These are phyloP conservation scores for Eupleurogrammus muticus DNA, from an alignment of 2,797 vertebrate genomes.

Conservation along the genomic window DNA sequence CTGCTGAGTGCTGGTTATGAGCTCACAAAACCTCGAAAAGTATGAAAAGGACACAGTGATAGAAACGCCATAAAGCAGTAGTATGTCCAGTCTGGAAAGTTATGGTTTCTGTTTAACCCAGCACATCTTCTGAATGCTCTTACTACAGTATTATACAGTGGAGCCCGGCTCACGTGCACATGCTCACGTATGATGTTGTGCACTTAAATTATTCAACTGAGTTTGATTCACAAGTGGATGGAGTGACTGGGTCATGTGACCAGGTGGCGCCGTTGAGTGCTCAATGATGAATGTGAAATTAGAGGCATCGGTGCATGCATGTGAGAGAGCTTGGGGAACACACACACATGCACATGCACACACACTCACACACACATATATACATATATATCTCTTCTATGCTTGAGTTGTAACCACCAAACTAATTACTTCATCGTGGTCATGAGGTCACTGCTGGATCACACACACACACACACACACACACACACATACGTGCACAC, in stretches of 20 bases:
- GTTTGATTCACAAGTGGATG: conserved; percentile 40
- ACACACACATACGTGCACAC: neutral
- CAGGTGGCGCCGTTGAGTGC: conserved; percentile 37
- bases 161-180: neutral
- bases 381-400: neutral
- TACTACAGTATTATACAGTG: neutral
- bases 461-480: conserved; percentile 17
- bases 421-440: conserved; percentile 28
- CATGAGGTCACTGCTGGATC: conserved; percentile 36
- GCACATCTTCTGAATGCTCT: neutral
- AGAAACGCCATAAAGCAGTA: no score
- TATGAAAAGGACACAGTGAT: no score
- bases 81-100: no score
- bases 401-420: neutral
- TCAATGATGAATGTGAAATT: conserved; percentile 52
- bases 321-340: conserved; percentile 47
- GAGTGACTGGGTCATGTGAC: conserved; percentile 53
- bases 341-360: conserved; percentile 27
- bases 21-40: no score
- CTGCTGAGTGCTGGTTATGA: no score
- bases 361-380: conserved; percentile 6
- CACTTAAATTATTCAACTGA: conserved; percentile 47
- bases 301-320: conserved; percentile 42
- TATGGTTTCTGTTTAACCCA: neutral
- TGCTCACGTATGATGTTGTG: neutral